phyloP scores from a whole-genome alignment of 2,113 vertebrate species.

The Sigmodon hispidus region DNA sequence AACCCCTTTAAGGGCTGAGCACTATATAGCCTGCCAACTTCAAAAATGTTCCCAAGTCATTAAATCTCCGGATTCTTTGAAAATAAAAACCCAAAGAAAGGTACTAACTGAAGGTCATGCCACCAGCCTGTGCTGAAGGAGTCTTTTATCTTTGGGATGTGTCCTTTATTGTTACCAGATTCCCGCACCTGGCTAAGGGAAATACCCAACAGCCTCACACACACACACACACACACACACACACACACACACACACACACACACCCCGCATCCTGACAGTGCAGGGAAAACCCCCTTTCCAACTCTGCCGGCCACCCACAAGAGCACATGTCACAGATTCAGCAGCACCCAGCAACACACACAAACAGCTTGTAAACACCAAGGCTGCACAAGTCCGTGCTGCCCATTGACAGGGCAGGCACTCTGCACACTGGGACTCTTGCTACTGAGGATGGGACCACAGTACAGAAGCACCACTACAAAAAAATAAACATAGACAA shows the following conservation, averaged over 20 bases:
- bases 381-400: neutral
- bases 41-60: constrained; percentile 3
- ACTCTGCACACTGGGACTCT: neutral
- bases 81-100: constrained; percentile 18
- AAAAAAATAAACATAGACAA: neutral
- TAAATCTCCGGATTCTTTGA: neutral
- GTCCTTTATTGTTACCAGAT: neutral
- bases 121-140: neutral
- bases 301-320: constrained; percentile 34
- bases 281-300: neutral
- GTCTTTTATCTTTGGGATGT: too few relatives aligned
- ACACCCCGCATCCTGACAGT: neutral
- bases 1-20: neutral
- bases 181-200: neutral
- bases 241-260: too few relatives aligned
- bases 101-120: neutral
- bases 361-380: constrained; percentile 72
- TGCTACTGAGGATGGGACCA: neutral
- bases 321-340: constrained; percentile 44
- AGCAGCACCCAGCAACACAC: constrained; percentile 70
- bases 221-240: too few relatives aligned
- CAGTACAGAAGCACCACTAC: neutral
- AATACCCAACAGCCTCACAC: neutral
- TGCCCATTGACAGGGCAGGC: neutral
- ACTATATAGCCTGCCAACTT: neutral